Evolutionary conservation across 2,888 invertebrate genomes (phyloP), one percentile per base, ranked within the genome.

Genomic region (Agriotes lineatus): DNA sequence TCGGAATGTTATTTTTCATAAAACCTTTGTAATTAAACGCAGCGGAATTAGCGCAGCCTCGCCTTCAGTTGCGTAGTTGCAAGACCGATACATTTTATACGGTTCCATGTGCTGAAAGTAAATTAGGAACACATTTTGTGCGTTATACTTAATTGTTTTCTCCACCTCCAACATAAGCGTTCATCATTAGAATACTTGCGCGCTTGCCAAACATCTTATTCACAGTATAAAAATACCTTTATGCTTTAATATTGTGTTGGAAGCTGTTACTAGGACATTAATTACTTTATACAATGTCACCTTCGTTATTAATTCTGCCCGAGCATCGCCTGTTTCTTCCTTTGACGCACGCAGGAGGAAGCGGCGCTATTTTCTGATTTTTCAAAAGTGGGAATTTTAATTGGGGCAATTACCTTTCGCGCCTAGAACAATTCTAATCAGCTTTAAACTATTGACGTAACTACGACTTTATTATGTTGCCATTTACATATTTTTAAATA

Each of bases 161-260:
- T 69, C 63, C 68, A 69, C 68, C 68, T 69, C 68, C 68, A 64
- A 69, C 68, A 58, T 63, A 58, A 69, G 57, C 59, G 62, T 62
- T 70, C 62, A 65, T 70, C 70, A 70, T 70, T 70, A 70, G 67
- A 67, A 70, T 70, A 67, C 50, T 70, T 70, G 70, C 70, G 56
- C 62, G 19, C 44, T 67, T 70, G 70, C 70, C 70, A 70, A 70
- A 70, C 60, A 69, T 65, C 69, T 69, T 69, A 69, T 69, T 69
- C 62, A 69, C 65, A 60, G 69, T 69, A 65, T 65, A 69, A 69
- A 69, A 65, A 69, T 69, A 69, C 60, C 54, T 67, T 65, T 65
- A 69, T 65, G 61, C 60, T 69, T 69, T 54, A 65, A 69, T 69
- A 65, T 69, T 69, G 69, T 69, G 64, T 65, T 69, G 65, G 69